Base-by-base conservation (phyloP, 2,797 vertebrate species). In the Syngnathus acus region DNA sequence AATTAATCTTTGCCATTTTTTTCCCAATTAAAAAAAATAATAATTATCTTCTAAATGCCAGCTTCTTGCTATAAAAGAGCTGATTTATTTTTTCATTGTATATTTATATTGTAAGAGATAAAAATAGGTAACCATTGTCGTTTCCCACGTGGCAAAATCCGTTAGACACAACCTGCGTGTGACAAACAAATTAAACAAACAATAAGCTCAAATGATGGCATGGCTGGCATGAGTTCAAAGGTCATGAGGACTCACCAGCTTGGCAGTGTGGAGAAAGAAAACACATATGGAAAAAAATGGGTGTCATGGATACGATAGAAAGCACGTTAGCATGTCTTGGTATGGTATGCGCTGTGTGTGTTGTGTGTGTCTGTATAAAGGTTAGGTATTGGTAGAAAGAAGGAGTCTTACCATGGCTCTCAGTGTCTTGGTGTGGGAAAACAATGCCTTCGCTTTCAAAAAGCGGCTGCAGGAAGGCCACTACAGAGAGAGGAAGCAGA, bases 401-500 rank as follows among this genome's bases (percentile, higher is more conserved):
- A 87, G 72, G 84, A 74, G 69, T 88, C 89, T 90, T 90, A 90
- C 89, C 89, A 88, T 86, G 86, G 84, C 83, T 86, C 79, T 90
- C 87, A 89, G 87, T 85, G 83, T 90, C 89, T 88, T 88, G 87
- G 74, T 87, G 78, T 86, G 89, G 87, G 87, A 86, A 90, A 79
- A 90, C 85, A 90, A 88, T 88, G 85, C 84, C 89, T 89, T 90
- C 89, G 86, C 84, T 86, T 88, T 90, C 89, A 90, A 88, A 89
- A 69, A 89, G 82, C 81, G 89, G 89, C 85, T 89, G 89, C 87
- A 89, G 89, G 87, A 88, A 90, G 83, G 87, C 86, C 87, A 88
- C 89, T 90, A 89, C 83, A 89, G 87, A 88, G 85, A 90, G 84
- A 89, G 85, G 88, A 87, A 90, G 87, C 88, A 89, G 84, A 89